Evolutionary conservation across 2,113 vertebrate genomes (phyloP).

Genomic region (Datnioides undecimradiatus): DNA sequence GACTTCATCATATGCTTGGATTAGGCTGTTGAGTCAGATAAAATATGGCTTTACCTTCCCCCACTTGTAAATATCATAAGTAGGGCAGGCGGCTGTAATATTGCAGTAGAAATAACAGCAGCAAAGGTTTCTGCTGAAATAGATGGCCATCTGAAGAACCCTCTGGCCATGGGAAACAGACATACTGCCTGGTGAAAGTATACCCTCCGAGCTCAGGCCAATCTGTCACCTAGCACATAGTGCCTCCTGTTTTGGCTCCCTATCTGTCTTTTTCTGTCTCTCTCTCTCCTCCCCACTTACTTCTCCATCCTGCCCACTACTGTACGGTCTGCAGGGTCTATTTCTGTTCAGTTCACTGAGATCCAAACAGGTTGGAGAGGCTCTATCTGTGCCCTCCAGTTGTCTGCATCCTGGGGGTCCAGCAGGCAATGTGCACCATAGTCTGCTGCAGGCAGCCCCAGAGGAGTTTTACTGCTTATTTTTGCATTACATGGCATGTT

Average conservation of each 20-base stretch:
- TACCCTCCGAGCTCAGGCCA: slow-evolving; percentile 45
- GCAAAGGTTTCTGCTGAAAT: slow-evolving; percentile 23
- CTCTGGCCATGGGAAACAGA: slow-evolving; percentile 48
- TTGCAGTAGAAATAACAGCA: slow-evolving; percentile 16
- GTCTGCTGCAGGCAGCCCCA: slow-evolving; percentile 16
- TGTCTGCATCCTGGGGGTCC: slow-evolving; percentile 18
- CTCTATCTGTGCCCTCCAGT: slow-evolving; percentile 42
- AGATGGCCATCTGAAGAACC: slow-evolving; percentile 61
- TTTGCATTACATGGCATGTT: background rate
- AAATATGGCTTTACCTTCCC: slow-evolving; percentile 17
- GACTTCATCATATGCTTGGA: background rate
- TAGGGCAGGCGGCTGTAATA: slow-evolving; percentile 18
- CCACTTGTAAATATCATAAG: slow-evolving; percentile 25
- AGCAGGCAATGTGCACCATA: slow-evolving; percentile 3
- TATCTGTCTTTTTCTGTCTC: slow-evolving; percentile 31
- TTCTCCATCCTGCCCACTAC: slow-evolving; percentile 16
- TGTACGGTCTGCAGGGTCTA: slow-evolving; percentile 47
- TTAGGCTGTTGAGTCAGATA: background rate
- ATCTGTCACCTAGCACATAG: slow-evolving; percentile 59
- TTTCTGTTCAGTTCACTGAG: slow-evolving; percentile 50
- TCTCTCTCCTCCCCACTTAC: background rate
- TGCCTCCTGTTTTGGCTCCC: slow-evolving; percentile 37
- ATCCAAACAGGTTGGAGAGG: slow-evolving; percentile 48
- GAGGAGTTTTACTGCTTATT: slow-evolving; percentile 20
- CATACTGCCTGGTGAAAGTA: slow-evolving; percentile 50